A percentile compares a stretch with the other conserved stretches of the same genome.
Conservation (phyloP, 37 sponge, comb jelly and placozoan genomes). For the Ianthella basta region DNA sequence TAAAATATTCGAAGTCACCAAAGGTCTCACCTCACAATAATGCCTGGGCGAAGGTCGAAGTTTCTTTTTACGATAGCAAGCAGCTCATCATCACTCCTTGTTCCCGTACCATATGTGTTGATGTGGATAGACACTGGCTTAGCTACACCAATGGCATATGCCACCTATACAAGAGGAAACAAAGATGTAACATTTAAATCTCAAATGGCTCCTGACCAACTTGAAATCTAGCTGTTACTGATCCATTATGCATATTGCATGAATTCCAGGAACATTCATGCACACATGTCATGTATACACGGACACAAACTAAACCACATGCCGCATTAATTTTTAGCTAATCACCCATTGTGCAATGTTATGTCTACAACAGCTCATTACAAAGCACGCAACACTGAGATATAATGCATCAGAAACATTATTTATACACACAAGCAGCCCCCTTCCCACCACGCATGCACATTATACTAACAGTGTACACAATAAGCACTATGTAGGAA, state of each 20-base stretch:
- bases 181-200: no score
- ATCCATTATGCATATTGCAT: background rate
- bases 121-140: constrained; percentile 85
- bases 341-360: no score
- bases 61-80: constrained; percentile 81
- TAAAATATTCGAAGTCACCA: no score
- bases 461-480: no score
- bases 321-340: no score
- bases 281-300: background rate
- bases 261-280: background rate
- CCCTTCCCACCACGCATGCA: no score
- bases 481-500: no score
- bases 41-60: constrained; percentile 96
- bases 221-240: background rate
- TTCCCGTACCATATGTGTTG: constrained; percentile 85
- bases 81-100: constrained; percentile 71
- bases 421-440: no score
- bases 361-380: no score
- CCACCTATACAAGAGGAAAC: constrained; percentile 51
- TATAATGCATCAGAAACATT: no score
- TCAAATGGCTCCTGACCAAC: background rate
- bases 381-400: no score
- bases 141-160: constrained; percentile 92
- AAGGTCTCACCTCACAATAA: constrained; percentile 78
- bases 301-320: no score